Conservation (phyloP, 2,888 invertebrate genomes). For the Agrochola lychnidis region DNA sequence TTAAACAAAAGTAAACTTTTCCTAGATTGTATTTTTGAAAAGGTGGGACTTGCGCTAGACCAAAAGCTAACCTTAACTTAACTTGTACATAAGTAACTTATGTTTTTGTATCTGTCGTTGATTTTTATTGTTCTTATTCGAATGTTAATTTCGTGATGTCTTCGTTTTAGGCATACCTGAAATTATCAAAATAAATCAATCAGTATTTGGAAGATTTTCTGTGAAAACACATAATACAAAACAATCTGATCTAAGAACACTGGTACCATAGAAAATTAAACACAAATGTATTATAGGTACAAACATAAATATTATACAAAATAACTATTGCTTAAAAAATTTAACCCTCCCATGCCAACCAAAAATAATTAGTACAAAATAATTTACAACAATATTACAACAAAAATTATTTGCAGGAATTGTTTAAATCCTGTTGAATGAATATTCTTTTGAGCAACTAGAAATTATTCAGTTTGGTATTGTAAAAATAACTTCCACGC, state of each 20-base stretch:
- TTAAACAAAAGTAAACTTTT: conserved; percentile 36
- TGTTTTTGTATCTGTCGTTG: conserved; percentile 78
- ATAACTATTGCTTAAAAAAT: conserved; percentile 27
- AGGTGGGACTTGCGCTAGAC: conserved; percentile 82
- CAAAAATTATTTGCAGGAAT: conserved; percentile 13
- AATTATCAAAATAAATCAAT: conserved; percentile 66
- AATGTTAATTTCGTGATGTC: conserved; percentile 73
- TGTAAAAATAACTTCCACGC: conserved; percentile 35
- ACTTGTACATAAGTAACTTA: conserved; percentile 81
- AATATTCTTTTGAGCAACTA: not conserved
- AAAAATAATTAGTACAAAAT: conserved; percentile 57
- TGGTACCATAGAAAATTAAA: conserved; percentile 79
- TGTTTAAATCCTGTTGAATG: not conserved
- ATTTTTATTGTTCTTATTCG: conserved; percentile 78
- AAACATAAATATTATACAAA: conserved; percentile 63
- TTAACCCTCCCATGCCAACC: conserved; percentile 44
- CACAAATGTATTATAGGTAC: conserved; percentile 55
- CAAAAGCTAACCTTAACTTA: conserved; percentile 77
- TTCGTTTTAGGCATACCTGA: conserved; percentile 87
- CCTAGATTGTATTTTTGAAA: conserved; percentile 60
- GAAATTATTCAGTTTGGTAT: conserved; percentile 37
- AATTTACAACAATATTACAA: conserved; percentile 47
- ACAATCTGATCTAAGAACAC: conserved; percentile 68
- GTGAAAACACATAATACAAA: conserved; percentile 21
- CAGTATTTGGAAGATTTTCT: conserved; percentile 37